A percentile compares a stretch with the other conserved stretches of the same genome.
phyloP scores from a whole-genome alignment of 2,113 vertebrate species.

The Ceyx melanurus region DNA sequence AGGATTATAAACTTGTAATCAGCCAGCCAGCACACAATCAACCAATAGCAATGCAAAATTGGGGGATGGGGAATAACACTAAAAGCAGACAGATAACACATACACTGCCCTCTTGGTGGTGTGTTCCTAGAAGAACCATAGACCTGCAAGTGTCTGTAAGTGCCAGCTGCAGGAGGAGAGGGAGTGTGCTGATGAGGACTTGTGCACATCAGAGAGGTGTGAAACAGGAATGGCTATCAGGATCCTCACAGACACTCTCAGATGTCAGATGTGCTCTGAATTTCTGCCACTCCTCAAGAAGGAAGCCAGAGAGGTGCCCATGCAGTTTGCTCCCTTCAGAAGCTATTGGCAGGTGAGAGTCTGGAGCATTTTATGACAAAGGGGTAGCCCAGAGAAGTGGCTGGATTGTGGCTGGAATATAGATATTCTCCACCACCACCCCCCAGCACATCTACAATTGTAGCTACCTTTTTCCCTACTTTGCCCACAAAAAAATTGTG shows the following conservation, averaged over 20 bases:
- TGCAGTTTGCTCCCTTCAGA: neutral
- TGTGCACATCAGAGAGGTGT: neutral
- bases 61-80: neutral
- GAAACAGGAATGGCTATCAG: neutral
- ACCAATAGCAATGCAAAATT: neutral
- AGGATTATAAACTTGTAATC: constrained; percentile 1
- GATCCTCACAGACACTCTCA: neutral
- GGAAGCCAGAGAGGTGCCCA: neutral
- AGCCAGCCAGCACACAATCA: neutral
- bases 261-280: neutral
- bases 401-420: neutral
- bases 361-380: neutral
- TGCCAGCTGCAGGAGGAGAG: neutral
- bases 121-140: neutral
- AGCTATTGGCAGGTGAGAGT: neutral
- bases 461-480: neutral
- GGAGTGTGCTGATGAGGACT: neutral
- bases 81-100: neutral
- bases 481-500: neutral
- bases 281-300: neutral
- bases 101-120: neutral
- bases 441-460: neutral
- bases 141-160: neutral
- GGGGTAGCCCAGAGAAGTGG: neutral
- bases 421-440: neutral